Percentiles rank a stretch among this genome's conserved stretches.
Conservation (phyloP, 2,888 invertebrate genomes). For the Drosophila greeni region DNA sequence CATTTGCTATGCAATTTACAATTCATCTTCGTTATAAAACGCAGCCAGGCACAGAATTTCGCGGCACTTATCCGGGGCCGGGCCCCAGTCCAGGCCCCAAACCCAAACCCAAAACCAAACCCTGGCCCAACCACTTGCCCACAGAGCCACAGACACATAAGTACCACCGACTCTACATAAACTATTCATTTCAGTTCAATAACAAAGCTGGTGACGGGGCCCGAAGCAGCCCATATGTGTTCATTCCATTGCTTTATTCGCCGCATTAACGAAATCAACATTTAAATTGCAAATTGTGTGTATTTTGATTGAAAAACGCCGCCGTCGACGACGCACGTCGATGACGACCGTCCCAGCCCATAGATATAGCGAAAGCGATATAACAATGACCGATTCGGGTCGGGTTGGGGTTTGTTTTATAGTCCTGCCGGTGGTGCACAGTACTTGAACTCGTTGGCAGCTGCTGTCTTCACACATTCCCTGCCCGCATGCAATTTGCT, state of each 20-base stretch:
- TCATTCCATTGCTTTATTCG: constrained; percentile 43
- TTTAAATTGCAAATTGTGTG: constrained; percentile 67
- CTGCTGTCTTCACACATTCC: constrained; percentile 47
- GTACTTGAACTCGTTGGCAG: constrained; percentile 40
- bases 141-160: constrained; percentile 19
- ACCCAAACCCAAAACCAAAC: not conserved
- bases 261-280: constrained; percentile 61
- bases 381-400: constrained; percentile 18
- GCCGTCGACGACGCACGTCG: constrained; percentile 1
- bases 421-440: constrained; percentile 2
- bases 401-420: constrained; percentile 18
- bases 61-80: constrained; percentile 32
- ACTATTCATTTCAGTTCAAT: constrained; percentile 49
- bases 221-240: constrained; percentile 45
- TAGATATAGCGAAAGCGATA: constrained; percentile 8
- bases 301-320: constrained; percentile 51
- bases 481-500: constrained; percentile 34
- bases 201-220: constrained; percentile 40
- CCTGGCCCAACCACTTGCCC: not conserved
- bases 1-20: constrained; percentile 45
- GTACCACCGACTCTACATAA: constrained; percentile 31
- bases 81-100: not conserved
- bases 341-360: constrained; percentile 23
- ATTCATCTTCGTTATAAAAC: constrained; percentile 48
- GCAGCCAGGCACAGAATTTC: constrained; percentile 40